These are phyloP conservation scores for Brachypodius melanocephalos DNA, from an alignment of 2,113 vertebrate species.

Conservation along the genomic window DNA sequence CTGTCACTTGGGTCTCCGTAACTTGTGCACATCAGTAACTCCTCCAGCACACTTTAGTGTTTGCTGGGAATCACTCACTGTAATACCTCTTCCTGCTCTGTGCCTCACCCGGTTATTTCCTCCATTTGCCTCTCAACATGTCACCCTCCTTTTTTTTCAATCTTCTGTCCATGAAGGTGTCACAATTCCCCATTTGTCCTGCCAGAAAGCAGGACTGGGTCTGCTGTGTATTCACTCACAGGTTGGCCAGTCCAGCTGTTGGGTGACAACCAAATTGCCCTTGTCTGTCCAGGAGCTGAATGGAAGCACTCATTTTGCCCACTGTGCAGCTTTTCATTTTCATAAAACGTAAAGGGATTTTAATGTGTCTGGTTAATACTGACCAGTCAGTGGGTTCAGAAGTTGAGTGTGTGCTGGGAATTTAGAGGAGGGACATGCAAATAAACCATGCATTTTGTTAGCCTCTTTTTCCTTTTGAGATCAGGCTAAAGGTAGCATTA, in stretches of 20 bases:
- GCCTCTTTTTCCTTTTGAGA: background rate
- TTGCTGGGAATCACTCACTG: background rate
- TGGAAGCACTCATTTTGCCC: background rate
- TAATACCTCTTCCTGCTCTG: background rate
- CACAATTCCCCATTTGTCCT: background rate
- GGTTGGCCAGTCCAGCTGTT: background rate
- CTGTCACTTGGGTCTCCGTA: rapidly evolving
- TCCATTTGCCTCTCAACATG: background rate
- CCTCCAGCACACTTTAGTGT: background rate
- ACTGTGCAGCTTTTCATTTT: background rate
- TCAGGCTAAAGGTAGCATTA: background rate
- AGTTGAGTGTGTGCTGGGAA: background rate
- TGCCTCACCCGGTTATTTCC: background rate
- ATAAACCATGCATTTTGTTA: background rate
- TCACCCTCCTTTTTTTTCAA: background rate
- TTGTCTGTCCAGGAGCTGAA: background rate
- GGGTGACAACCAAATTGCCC: background rate
- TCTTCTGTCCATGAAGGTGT: background rate
- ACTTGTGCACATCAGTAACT: background rate
- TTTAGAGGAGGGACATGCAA: background rate
- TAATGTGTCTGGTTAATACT: background rate
- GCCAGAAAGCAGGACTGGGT: background rate
- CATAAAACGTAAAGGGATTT: background rate
- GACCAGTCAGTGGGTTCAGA: background rate
- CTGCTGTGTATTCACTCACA: background rate